Percentiles rank a stretch among this genome's conserved stretches.
Evolutionary conservation across 2,797 vertebrate species (phyloP).

Genomic region (Enteromius fasciolatus): DNA sequence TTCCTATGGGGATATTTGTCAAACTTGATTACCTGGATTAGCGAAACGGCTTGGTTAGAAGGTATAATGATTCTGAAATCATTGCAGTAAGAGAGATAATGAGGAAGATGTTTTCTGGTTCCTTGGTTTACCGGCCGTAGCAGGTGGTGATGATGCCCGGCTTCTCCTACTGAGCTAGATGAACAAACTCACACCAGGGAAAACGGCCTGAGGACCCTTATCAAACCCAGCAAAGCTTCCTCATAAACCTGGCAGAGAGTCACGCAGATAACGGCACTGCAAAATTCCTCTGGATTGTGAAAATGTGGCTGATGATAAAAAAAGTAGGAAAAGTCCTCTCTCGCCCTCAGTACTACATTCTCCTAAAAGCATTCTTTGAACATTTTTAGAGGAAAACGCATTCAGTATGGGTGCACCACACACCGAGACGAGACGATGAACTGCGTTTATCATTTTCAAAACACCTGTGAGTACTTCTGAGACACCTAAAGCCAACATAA

Average conservation of each 20-base stretch:
- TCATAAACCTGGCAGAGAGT: slow-evolving; percentile 46
- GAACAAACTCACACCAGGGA: slow-evolving; percentile 25
- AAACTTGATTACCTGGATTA: slow-evolving; percentile 10
- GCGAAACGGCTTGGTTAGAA: slow-evolving; percentile 10
- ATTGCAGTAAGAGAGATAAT: slow-evolving; percentile 17
- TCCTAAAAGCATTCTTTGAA: slow-evolving; percentile 35
- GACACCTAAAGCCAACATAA: slow-evolving; percentile 18
- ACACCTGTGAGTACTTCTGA: slow-evolving; percentile 31
- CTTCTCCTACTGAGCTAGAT: slow-evolving; percentile 25
- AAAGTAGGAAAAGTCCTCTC: slow-evolving; percentile 12
- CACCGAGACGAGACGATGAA: background rate
- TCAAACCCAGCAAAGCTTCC: slow-evolving; percentile 45
- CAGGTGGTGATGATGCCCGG: slow-evolving; percentile 9
- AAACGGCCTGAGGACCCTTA: slow-evolving; percentile 38
- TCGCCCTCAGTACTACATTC: slow-evolving; percentile 23
- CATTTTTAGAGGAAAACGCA: slow-evolving; percentile 8
- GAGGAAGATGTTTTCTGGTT: slow-evolving; percentile 33
- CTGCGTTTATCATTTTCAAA: slow-evolving; percentile 49
- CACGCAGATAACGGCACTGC: slow-evolving; percentile 10
- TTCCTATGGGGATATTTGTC: slow-evolving; percentile 16
- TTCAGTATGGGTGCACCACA: slow-evolving; percentile 15
- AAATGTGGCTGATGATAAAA: slow-evolving; percentile 28
- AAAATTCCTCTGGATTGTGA: slow-evolving; percentile 25
- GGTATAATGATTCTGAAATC: slow-evolving; percentile 38
- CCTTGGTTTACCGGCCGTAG: slow-evolving; percentile 26